Base-by-base conservation (phyloP, 1,140 invertebrate species). In the Melanaphis sacchari region DNA sequence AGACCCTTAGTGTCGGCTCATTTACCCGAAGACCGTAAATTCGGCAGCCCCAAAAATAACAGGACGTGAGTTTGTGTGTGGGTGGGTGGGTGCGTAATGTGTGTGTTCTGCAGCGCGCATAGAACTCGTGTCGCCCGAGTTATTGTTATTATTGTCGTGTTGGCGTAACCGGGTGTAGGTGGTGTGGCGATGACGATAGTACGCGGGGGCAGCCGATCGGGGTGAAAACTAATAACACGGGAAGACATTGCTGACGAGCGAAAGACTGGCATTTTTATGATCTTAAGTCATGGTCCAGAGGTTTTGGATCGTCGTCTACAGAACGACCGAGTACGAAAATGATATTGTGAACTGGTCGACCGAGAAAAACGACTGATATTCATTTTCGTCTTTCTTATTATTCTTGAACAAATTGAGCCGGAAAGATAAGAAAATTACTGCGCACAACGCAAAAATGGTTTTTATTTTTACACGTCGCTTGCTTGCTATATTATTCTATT, bases 1-100 rank as follows among this genome's bases (percentile, higher is more conserved):
- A 54, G 22, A 84, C 76, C 91, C 76, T 92, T 81, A 92, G 91
- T 92, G 46, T 93, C 91, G 91, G 91, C 91, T 93, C 91, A 93
- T 93, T 93, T 93, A 85, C 91, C 81, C 41, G 36, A 31, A 84
- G 81, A 54, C n/a, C 91, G 81, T 93, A 93, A 93, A 93, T 93
- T 93, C 46, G 36, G 81, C 91, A 82, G 66, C 76, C 66, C 91
- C 76, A 54, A 40, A 54, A 40, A 41, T 2, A 66, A 90, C 76
- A 24, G 41, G 21, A 11, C 40, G 31, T 9, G 24, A 38, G 15
- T 11, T 2, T 36, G 43, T 9, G 87, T 52, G 2, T 7, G 31
- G n/a, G n/a, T 54, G 22, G 6, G 36, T 26, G 15, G 21, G 82
- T 87, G 40, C 31, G 40, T 85, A 6, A 49, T 41, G 38, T 46